These are phyloP conservation scores for Mesoligia furuncula DNA, from an alignment of 2,888 invertebrate genomes.

Conservation along the genomic window DNA sequence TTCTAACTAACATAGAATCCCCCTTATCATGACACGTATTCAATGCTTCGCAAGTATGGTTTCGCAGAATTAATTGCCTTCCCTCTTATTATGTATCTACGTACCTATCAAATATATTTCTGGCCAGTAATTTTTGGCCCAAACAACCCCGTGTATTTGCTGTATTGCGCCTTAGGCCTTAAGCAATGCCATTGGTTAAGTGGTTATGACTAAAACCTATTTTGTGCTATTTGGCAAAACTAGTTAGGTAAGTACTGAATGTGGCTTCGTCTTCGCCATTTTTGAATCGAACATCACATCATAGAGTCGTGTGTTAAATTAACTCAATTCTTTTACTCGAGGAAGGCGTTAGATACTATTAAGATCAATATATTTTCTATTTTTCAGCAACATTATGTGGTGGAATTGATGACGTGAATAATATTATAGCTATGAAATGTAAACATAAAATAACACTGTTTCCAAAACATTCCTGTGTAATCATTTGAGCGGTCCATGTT, in stretches of 20 bases:
- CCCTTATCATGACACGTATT: constrained; percentile 24
- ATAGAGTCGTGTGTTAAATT: not conserved
- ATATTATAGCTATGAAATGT: no score
- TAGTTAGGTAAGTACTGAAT: not conserved
- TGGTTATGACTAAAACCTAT: constrained; percentile 38
- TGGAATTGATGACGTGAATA: no score
- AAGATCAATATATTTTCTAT: no score
- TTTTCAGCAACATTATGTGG: not conserved
- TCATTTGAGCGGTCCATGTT: not conserved
- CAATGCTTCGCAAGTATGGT: constrained; percentile 37
- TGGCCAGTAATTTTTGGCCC: constrained; percentile 74
- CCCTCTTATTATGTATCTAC: constrained; percentile 74
- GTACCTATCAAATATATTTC: constrained; percentile 66
- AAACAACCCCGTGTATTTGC: constrained; percentile 68
- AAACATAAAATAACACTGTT: not conserved
- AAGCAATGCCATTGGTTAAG: constrained; percentile 51
- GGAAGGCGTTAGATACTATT: not conserved
- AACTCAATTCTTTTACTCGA: not conserved
- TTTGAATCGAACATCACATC: not conserved
- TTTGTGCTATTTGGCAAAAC: not conserved
- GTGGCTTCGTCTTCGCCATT: not conserved
- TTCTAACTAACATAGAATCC: not conserved
- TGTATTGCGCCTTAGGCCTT: constrained; percentile 61
- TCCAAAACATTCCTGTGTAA: not conserved
- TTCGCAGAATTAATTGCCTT: constrained; percentile 31